These are phyloP conservation scores for Hybognathus amarus DNA, from an alignment of 2,797 vertebrate genomes.

Conservation along the genomic window DNA sequence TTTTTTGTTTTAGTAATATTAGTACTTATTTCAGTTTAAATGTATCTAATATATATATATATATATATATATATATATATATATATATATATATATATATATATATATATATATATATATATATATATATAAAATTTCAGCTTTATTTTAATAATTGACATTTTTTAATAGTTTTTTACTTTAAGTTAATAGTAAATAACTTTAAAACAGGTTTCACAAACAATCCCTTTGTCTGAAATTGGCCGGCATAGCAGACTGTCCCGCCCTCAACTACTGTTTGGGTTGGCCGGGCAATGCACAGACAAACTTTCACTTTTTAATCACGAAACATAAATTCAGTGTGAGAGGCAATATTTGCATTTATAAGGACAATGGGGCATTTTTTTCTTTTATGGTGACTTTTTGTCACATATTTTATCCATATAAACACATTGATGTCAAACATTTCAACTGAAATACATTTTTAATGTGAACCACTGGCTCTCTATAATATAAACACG, in stretches of 20 bases:
- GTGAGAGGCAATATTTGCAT: neutral
- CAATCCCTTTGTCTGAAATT: neutral
- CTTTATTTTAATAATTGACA: neutral
- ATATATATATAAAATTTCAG: too few relatives aligned
- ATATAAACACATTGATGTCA: neutral
- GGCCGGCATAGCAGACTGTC: neutral
- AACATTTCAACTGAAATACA: neutral
- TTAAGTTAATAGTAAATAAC: neutral
- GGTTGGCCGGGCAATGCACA: neutral
- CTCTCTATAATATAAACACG: neutral
- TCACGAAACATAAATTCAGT: neutral
- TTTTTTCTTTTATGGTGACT: neutral
- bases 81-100: too few relatives aligned
- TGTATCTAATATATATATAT: too few relatives aligned
- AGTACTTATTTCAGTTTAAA: neutral
- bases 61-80: too few relatives aligned
- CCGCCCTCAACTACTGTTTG: neutral
- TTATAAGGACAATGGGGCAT: neutral
- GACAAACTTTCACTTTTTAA: neutral
- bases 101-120: too few relatives aligned
- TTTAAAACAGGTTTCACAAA: neutral
- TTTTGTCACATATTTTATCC: neutral
- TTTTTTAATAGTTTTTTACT: conserved; percentile 4
- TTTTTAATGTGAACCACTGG: neutral
- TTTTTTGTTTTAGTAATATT: neutral